Percentiles rank a stretch among this genome's conserved stretches.
Conservation (phyloP, 2,888 invertebrate species). For the Mesorhabditis spiculigera region DNA sequence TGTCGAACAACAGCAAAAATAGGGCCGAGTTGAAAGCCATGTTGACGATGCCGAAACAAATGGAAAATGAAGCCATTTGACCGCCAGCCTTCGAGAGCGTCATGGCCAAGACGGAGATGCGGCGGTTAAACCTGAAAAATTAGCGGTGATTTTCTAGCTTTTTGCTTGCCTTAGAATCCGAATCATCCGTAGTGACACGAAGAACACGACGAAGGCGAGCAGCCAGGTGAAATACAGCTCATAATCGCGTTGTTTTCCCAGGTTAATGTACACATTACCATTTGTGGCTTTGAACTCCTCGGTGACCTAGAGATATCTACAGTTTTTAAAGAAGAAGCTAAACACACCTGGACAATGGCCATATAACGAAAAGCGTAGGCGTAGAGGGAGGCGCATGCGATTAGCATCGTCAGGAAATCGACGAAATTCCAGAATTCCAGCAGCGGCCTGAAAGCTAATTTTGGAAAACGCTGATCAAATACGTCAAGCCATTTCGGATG, state of each 20-base stretch:
- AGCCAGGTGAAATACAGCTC: constrained; percentile 63
- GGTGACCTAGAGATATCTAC: constrained; percentile 47
- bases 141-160: neutral
- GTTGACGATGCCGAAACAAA: constrained; percentile 61
- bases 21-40: constrained; percentile 58
- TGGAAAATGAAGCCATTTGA: constrained; percentile 60
- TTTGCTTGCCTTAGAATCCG: constrained; percentile 59
- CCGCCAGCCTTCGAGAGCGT: constrained; percentile 59
- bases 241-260: constrained; percentile 51
- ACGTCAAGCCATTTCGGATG: constrained; percentile 7
- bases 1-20: constrained; percentile 50
- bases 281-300: constrained; percentile 60
- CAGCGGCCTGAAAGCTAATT: neutral
- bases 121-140: constrained; percentile 60
- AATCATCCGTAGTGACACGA: constrained; percentile 63
- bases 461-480: neutral
- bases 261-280: constrained; percentile 59
- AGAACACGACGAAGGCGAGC: constrained; percentile 63
- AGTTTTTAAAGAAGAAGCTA: constrained; percentile 7
- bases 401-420: constrained; percentile 26
- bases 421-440: constrained; percentile 32
- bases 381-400: constrained; percentile 24
- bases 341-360: constrained; percentile 18
- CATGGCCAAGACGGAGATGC: constrained; percentile 62
- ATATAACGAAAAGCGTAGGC: constrained; percentile 28